Evolutionary conservation across 2,113 vertebrate species (phyloP).

Genomic region (Cyprichromis sp.): DNA sequence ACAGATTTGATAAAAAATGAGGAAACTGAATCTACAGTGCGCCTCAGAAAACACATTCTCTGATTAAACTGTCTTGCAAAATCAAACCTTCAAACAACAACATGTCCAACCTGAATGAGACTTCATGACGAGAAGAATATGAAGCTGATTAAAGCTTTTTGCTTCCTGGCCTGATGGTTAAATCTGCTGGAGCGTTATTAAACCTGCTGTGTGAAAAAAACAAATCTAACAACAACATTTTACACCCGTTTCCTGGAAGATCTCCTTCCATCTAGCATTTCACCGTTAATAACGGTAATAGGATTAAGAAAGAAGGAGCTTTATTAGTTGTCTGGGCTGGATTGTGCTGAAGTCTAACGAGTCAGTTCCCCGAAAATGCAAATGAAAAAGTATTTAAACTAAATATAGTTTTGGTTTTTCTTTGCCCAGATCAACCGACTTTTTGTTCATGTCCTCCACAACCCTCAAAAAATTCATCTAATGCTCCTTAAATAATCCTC

Average conservation of each 20-base stretch:
- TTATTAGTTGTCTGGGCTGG: neutral
- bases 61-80: neutral
- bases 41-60: neutral
- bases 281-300: neutral
- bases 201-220: neutral
- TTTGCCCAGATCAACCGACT: neutral
- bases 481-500: neutral
- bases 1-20: neutral
- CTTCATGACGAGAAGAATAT: neutral
- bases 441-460: neutral
- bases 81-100: neutral
- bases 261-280: neutral
- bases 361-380: neutral
- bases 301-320: neutral
- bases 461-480: neutral
- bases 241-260: neutral
- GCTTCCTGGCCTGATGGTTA: neutral
- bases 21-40: neutral
- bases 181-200: neutral
- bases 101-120: neutral
- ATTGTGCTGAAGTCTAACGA: neutral
- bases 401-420: neutral
- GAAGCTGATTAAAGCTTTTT: neutral
- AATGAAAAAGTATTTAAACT: neutral
- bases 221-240: neutral